Base-by-base conservation (phyloP, 2,888 invertebrate genomes). In the Agrochola lota region DNA sequence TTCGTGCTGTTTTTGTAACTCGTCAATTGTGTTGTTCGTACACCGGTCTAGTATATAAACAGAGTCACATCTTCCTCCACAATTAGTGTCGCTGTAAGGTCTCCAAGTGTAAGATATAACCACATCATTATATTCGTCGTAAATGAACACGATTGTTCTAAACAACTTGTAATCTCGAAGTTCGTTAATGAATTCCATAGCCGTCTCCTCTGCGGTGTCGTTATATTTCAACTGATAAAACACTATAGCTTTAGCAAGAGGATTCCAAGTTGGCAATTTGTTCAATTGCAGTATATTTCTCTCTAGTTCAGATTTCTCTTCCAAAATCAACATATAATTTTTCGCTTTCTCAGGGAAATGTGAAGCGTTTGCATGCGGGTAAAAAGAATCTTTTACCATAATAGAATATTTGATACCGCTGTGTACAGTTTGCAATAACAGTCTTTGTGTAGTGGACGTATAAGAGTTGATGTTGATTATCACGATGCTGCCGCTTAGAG, bases 281-380 rank as follows among this genome's bases (percentile, higher is more conserved):
- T 95, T 95, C 85, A 97, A 90, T 89, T 96, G 96, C 82, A 95
- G 88, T 90, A 97, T 96, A 91, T 97, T 95, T 87, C 95, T 93
- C 84, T 89, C 92, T 63, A 97, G 91, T 88, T 97, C 96, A 66
- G 93, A 92, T 92, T 95, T 95, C 82, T 95, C 94, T 91, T 97
- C 96, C 83, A 97, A 93, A 92, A 97, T 95, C 92, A 97, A 92
- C 95, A 97, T 95, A 91, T 97, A 97, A 94, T 97, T 97, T 93
- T 97, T 96, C 77, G 97, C 97, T 92, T 96, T 97, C 92, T 97
- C 97, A 30, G 95, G 96, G 84, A 97, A 97, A 92, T 97, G 97
- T 59, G 97, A 96, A 74, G 97, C 97, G 91, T 97, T 97, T 74
- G 94, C 95, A 89, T 97, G 97, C 80, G 92, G 93, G 80, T 94